Evolutionary conservation across 1,140 invertebrate genomes (phyloP), one percentile per base, ranked within the genome.

Genomic region (Drosophila leontia): DNA sequence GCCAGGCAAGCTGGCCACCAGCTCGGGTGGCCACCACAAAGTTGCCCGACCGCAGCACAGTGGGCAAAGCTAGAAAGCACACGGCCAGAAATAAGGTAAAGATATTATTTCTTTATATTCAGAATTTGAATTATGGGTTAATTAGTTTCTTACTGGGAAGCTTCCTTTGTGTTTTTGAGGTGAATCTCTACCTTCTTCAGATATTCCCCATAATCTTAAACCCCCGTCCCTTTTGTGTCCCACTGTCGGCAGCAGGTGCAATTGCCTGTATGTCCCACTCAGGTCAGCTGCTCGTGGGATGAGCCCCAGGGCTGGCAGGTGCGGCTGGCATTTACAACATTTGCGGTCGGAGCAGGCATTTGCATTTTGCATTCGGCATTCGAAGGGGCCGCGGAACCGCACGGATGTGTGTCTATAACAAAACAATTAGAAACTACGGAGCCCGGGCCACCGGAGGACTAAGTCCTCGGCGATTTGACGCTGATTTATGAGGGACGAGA

Each of bases 321-420:
- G 58, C 15, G 34, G 62, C 47, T 48, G 68, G 61, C 63, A 76
- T 70, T 87, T 88, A 83, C 83, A 87, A 83, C 76, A 80, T 88
- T 83, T 88, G 83, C 48, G 77, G 83, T 68, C 63, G 60, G 35
- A 37, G 53, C 61, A 62, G 78, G 82, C 85, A 88, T 88, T 88
- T 90, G 85, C 85, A 88, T 90, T 90, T 88, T 80, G 71, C 80
- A 78, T 62, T 64, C 60, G 63, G 65, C 78, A 82, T 65, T 82
- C 50, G 78, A 70, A 62, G 58, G 61, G 56, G 72, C 62, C 79
- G 70, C 65, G 61, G 58, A 75, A 65, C 64, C 65, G 59, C 70
- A 82, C 85, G 85, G 85, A 90, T 90, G 79, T 90, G 81, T 88
- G 85, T 90, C 85, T 90, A 90, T 90, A 90, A 90, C 81, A 90